These are phyloP conservation scores for Zaprionus tsacasi DNA, from an alignment of 1,140 invertebrate genomes.

Conservation along the genomic window DNA sequence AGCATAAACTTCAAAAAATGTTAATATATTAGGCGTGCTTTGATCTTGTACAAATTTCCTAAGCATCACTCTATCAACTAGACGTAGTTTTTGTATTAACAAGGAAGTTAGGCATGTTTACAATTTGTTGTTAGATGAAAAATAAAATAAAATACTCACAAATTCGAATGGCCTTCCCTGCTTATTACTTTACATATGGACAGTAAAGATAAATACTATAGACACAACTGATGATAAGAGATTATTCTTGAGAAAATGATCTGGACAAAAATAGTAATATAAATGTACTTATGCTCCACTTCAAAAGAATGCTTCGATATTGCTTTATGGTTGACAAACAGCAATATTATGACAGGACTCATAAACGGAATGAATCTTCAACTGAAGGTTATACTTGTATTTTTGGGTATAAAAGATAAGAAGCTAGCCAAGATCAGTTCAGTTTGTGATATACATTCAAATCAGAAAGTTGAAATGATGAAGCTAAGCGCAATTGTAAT, in stretches of 20 bases:
- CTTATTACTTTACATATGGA: neutral
- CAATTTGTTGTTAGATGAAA: neutral
- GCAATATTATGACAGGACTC: slow-evolving; percentile 33
- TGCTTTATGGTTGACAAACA: slow-evolving; percentile 56
- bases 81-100: neutral
- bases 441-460: slow-evolving; percentile 23
- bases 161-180: neutral
- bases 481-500: slow-evolving; percentile 16
- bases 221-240: slow-evolving; percentile 17
- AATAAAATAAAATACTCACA: neutral
- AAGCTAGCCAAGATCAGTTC: neutral
- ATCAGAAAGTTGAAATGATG: slow-evolving; percentile 25
- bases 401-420: slow-evolving; percentile 52
- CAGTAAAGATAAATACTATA: slow-evolving; percentile 20
- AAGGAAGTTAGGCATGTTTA: neutral
- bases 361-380: slow-evolving; percentile 46
- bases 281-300: slow-evolving; percentile 26
- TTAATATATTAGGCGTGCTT: neutral
- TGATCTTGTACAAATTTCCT: neutral
- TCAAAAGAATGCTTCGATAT: slow-evolving; percentile 42
- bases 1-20: neutral
- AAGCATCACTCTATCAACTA: too few species aligned
- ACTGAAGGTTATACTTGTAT: slow-evolving; percentile 29
- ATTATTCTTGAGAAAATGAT: slow-evolving; percentile 13
- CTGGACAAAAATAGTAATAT: slow-evolving; percentile 11